Conservation (phyloP, 2,113 vertebrate species). For the Hassar affinis region DNA sequence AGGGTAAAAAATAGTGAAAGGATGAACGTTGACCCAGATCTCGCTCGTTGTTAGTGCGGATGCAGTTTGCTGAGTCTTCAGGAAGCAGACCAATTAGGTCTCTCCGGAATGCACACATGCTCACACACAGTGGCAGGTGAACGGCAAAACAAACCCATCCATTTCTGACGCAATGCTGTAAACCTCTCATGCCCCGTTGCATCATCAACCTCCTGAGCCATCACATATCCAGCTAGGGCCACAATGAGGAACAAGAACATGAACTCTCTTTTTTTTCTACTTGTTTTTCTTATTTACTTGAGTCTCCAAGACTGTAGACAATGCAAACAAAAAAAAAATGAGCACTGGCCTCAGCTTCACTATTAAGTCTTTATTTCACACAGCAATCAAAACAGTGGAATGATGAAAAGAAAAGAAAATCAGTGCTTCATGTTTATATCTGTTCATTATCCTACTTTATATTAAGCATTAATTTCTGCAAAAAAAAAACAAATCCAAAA, state of each 20-base stretch:
- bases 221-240: neutral
- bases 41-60: constrained; percentile 15
- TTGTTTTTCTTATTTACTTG: neutral
- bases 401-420: neutral
- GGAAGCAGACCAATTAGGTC: constrained; percentile 47
- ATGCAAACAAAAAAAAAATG: neutral
- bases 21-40: constrained; percentile 22
- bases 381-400: neutral
- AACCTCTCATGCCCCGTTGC: constrained; percentile 33
- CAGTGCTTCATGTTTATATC: neutral
- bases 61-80: constrained; percentile 45
- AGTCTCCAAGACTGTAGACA: neutral
- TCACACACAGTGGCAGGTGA: constrained; percentile 14
- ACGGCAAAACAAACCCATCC: constrained; percentile 33
- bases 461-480: too few species aligned
- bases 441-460: neutral
- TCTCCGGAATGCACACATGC: constrained; percentile 37
- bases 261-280: neutral
- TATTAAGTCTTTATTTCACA: neutral
- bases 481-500: neutral
- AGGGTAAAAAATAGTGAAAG: neutral
- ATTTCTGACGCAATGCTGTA: constrained; percentile 41
- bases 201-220: constrained; percentile 23
- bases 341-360: neutral
- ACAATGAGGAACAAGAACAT: neutral